phyloP scores from a whole-genome alignment of 2,888 invertebrate species.

The Andricus curvator region DNA sequence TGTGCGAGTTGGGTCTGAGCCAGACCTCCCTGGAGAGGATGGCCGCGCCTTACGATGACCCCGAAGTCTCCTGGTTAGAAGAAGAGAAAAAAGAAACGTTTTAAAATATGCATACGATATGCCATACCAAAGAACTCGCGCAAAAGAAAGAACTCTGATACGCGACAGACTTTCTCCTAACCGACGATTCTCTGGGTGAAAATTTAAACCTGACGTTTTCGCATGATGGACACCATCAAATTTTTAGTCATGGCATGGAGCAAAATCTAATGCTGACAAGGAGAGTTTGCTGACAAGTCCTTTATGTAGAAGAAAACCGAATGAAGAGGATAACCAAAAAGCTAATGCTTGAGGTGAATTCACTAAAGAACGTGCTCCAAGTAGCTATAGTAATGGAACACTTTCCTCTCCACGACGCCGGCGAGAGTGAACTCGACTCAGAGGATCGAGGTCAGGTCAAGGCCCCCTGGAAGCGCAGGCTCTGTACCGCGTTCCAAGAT shows the following conservation, averaged over 20 bases:
- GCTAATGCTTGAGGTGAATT: constrained; percentile 55
- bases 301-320: background rate
- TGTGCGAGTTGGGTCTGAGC: constrained; percentile 74
- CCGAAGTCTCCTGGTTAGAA: constrained; percentile 68
- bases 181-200: constrained; percentile 8
- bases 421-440: constrained; percentile 77
- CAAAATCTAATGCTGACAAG: background rate
- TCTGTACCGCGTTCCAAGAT: constrained; percentile 51
- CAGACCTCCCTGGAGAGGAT: constrained; percentile 71
- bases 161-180: constrained; percentile 53
- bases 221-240: background rate
- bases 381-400: constrained; percentile 72
- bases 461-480: constrained; percentile 72
- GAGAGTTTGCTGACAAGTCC: background rate
- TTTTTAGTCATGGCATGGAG: background rate
- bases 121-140: constrained; percentile 32
- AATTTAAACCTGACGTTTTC: background rate
- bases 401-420: constrained; percentile 76
- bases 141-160: constrained; percentile 37
- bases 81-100: constrained; percentile 55
- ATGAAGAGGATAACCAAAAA: constrained; percentile 46
- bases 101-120: constrained; percentile 36
- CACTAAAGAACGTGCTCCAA: constrained; percentile 52
- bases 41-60: constrained; percentile 75
- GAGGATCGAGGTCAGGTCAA: constrained; percentile 78